Conservation (phyloP, 1,140 invertebrate species). For the Ceratoteleas bidentatus region DNA sequence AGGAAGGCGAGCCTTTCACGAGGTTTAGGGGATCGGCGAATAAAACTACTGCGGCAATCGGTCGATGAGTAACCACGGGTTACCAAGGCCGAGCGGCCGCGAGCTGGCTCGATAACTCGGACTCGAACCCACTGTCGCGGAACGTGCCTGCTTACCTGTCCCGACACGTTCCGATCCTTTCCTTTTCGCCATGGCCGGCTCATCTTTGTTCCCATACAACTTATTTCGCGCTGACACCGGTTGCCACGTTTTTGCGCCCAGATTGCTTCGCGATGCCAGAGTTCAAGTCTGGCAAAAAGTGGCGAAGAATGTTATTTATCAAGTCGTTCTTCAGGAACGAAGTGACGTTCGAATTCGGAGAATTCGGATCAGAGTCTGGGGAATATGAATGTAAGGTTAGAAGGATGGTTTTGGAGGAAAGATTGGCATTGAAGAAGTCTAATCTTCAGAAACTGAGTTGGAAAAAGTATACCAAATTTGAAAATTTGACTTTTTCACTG, state of each 20-base stretch:
- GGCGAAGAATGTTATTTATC: too few species aligned
- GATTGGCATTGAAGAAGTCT: too few species aligned
- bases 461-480: too few species aligned
- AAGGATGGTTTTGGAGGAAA: too few species aligned
- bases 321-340: too few species aligned
- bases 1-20: constrained; percentile 34
- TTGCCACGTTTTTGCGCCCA: not conserved
- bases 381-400: too few species aligned
- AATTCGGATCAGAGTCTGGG: too few species aligned
- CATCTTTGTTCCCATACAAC: constrained; percentile 4
- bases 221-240: constrained; percentile 1
- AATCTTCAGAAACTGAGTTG: too few species aligned
- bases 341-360: too few species aligned
- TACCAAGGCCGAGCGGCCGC: constrained; percentile 71
- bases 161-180: constrained; percentile 20
- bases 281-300: not conserved
- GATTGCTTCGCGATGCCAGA: not conserved
- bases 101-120: constrained; percentile 70
- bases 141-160: constrained; percentile 48
- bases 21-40: constrained; percentile 67
- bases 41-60: constrained; percentile 70
- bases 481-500: too few species aligned
- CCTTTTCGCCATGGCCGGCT: constrained; percentile 5
- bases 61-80: constrained; percentile 78
- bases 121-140: constrained; percentile 53